Conservation (phyloP, 2,888 invertebrate species). For the Lypha dubia region DNA sequence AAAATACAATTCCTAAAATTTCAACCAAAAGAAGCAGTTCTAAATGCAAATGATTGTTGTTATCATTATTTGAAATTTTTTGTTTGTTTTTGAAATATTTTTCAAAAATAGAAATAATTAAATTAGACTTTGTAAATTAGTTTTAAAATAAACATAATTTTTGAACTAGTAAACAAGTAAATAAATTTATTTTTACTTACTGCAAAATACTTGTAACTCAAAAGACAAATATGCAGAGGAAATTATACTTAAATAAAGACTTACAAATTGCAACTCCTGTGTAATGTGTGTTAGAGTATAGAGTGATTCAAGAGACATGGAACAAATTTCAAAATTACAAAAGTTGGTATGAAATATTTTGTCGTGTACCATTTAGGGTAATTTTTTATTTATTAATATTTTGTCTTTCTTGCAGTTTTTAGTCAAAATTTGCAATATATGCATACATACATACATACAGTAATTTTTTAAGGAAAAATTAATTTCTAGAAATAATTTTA, state of each 20-base stretch:
- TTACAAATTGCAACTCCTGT: slow-evolving; percentile 40
- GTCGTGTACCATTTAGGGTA: too few relatives aligned
- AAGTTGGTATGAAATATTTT: too few relatives aligned
- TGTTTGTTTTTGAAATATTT: neutral
- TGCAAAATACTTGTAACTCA: slow-evolving; percentile 43
- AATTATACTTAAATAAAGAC: slow-evolving; percentile 11
- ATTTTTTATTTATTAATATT: too few relatives aligned
- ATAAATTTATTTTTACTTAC: slow-evolving; percentile 23
- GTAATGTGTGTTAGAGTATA: neutral
- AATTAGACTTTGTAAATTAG: slow-evolving; percentile 21
- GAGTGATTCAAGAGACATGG: neutral
- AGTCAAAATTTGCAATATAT: too few relatives aligned
- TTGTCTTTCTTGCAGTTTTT: too few relatives aligned
- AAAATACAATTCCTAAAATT: too few relatives aligned
- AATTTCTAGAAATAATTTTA: too few relatives aligned
- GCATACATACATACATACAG: too few relatives aligned
- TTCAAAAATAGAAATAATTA: neutral
- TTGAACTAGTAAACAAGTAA: slow-evolving; percentile 19
- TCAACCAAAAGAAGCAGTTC: too few relatives aligned
- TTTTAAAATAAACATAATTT: neutral
- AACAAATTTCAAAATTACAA: neutral
- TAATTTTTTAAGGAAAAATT: too few relatives aligned
- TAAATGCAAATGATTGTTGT: too few relatives aligned
- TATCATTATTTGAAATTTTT: neutral
- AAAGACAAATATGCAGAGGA: slow-evolving; percentile 37